Evolutionary conservation across 2,888 invertebrate genomes (phyloP).

Genomic region (Lycophotia porphyrea): DNA sequence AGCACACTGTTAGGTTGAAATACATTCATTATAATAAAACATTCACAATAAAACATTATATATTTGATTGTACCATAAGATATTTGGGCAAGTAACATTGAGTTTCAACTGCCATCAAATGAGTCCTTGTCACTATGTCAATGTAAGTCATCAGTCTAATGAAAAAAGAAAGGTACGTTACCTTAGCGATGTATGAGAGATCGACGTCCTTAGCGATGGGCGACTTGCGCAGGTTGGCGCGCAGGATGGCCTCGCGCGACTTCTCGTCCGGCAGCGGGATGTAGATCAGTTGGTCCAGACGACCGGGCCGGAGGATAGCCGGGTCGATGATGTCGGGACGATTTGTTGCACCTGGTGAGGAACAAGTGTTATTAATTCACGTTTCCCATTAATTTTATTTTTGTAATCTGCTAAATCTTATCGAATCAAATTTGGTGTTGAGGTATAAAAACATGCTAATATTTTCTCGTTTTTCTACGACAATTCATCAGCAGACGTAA

Average conservation of each 20-base stretch:
- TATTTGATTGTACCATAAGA: not conserved
- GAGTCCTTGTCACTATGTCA: not conserved
- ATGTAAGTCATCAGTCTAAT: not conserved
- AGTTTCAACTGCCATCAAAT: not conserved
- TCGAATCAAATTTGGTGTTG: too few species aligned
- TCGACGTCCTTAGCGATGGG: slow-evolving; percentile 99
- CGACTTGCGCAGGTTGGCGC: slow-evolving; percentile 98
- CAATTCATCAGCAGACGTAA: not conserved
- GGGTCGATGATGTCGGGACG: slow-evolving; percentile 98
- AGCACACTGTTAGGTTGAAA: not conserved
- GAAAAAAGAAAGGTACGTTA: slow-evolving; percentile 71
- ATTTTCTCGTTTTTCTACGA: not conserved
- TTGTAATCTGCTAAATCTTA: not conserved
- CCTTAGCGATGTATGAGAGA: slow-evolving; percentile 95
- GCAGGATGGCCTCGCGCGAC: slow-evolving; percentile 98
- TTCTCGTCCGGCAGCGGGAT: slow-evolving; percentile 99
- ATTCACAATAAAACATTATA: too few species aligned
- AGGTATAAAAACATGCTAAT: not conserved
- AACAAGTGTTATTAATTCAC: not conserved
- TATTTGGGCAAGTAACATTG: not conserved
- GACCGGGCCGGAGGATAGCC: slow-evolving; percentile 99
- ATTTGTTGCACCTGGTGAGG: slow-evolving; percentile 84
- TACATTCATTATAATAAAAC: not conserved
- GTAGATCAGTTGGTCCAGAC: slow-evolving; percentile 99
- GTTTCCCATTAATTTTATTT: not conserved